Evolutionary conservation across 2,797 vertebrate genomes (phyloP).

Genomic region (Sphaeramia orbicularis): DNA sequence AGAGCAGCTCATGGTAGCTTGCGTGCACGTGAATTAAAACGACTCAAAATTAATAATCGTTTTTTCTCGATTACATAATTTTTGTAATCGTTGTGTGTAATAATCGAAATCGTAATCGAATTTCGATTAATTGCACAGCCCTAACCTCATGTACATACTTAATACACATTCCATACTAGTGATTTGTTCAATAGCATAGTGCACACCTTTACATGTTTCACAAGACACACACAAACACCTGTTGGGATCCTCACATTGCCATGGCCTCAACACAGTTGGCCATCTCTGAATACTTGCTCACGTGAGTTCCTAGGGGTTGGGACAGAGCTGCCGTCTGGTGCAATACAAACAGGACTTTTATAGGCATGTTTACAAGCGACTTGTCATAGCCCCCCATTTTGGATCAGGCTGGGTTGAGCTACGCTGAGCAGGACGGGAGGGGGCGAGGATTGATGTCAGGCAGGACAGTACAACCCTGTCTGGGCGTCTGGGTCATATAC

Average conservation of each 20-base stretch:
- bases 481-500: slow-evolving; percentile 77
- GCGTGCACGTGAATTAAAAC: no score
- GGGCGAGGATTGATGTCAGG: slow-evolving; percentile 70
- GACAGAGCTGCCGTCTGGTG: slow-evolving; percentile 64
- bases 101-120: no score
- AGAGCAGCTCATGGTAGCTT: no score
- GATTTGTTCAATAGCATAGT: slow-evolving; percentile 36
- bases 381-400: slow-evolving; percentile 58
- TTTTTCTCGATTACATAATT: no score
- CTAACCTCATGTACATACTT: no score
- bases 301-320: slow-evolving; percentile 61
- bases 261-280: slow-evolving; percentile 69
- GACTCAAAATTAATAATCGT: no score
- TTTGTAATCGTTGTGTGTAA: no score
- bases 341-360: slow-evolving; percentile 82
- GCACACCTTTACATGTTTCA: slow-evolving; percentile 20
- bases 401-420: slow-evolving; percentile 53
- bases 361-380: slow-evolving; percentile 80
- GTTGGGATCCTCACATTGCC: slow-evolving; percentile 71
- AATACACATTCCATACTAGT: background rate
- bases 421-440: slow-evolving; percentile 18
- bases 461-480: slow-evolving; percentile 72
- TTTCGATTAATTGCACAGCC: no score
- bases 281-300: slow-evolving; percentile 57
- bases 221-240: slow-evolving; percentile 67